Percentiles rank a stretch among this genome's conserved stretches.
Conservation (phyloP, 2,797 vertebrate genomes). For the Ctenopoma kingsleyae region DNA sequence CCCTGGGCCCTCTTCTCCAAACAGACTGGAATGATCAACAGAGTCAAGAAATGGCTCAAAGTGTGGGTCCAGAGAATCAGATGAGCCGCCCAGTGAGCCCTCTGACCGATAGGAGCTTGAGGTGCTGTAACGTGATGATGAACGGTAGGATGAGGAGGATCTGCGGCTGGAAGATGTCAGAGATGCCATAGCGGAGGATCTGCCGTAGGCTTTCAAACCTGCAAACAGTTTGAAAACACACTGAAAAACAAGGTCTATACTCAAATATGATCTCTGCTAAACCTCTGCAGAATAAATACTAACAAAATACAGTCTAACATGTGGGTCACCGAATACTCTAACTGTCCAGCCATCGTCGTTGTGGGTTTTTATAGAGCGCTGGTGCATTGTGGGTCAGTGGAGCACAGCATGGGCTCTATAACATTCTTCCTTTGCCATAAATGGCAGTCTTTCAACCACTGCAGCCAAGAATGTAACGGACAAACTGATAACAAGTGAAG, state of each 20-base stretch:
- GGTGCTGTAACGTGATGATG: slow-evolving; percentile 77
- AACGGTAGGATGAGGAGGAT: slow-evolving; percentile 74
- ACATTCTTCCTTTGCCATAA: slow-evolving; percentile 70
- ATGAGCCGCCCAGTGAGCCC: slow-evolving; percentile 57
- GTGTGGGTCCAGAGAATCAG: slow-evolving; percentile 62
- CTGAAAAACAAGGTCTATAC: background rate
- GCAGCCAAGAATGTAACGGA: slow-evolving; percentile 80
- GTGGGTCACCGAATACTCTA: slow-evolving; percentile 7
- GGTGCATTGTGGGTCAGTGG: slow-evolving; percentile 77
- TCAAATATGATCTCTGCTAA: slow-evolving; percentile 14
- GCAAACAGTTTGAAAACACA: background rate
- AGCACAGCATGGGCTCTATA: slow-evolving; percentile 27
- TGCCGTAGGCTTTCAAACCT: background rate
- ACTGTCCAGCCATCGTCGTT: slow-evolving; percentile 18
- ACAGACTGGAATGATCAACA: slow-evolving; percentile 58
- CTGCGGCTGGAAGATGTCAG: slow-evolving; percentile 75
- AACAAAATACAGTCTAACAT: slow-evolving; percentile 6
- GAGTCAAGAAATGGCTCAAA: slow-evolving; percentile 79
- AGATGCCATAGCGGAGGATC: slow-evolving; percentile 67
- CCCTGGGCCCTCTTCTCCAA: slow-evolving; percentile 64
- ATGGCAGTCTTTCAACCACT: slow-evolving; percentile 65
- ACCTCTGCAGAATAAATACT: slow-evolving; percentile 3
- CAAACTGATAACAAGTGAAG: slow-evolving; percentile 75
- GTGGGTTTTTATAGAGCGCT: slow-evolving; percentile 62
- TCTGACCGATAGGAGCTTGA: slow-evolving; percentile 76